Base-by-base conservation (phyloP, 2,113 vertebrate genomes). In the Eublepharis macularius region DNA sequence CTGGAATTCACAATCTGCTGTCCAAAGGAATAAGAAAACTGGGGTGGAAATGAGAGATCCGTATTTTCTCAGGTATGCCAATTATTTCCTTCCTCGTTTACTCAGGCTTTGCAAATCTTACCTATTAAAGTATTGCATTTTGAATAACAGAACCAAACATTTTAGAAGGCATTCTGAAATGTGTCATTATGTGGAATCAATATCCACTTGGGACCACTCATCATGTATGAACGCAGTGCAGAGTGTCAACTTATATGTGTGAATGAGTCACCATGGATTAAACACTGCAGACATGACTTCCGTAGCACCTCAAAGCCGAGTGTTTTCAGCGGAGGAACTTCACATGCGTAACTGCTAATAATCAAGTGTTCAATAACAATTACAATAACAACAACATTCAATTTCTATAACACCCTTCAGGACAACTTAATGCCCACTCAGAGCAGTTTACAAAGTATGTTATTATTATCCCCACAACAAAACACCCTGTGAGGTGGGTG, bases 1-100 rank as follows among this genome's bases (percentile, higher is more conserved):
- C 89, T 2, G 90, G 89, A 80, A 82, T 93, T 81, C 77, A 76
- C 21, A 83, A 86, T 92, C 83, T 88, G 73, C 83, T 89, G 69
- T 79, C 29, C 24, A 41, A 76, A 78, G 49, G 75, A 72, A 45
- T 34, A 54, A 34, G 47, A 26, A 39, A 72, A 69, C 68, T 91
- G 60, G 49, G 86, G 45, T 72, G 88, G 84, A 84, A 90, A 88
- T 81, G 81, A 87, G 83, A 92, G 88, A 73, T 77, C 87, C 79
- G 88, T 68, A 54, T 29, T 88, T 87, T 90, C 89, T 87, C 85
- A 91, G 83, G 85, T 86, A n/a, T 0, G 83, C 79, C 45, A 84
- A 82, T 90, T 88, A 13, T 39, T 68, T 36, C 2, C 86, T 54
- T 51, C 83, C 78, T 90, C 21, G 26, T 70, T 65, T 66, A 83